These are phyloP conservation scores for Cheilosia grossa DNA, from an alignment of 2,888 invertebrate genomes.

Conservation along the genomic window DNA sequence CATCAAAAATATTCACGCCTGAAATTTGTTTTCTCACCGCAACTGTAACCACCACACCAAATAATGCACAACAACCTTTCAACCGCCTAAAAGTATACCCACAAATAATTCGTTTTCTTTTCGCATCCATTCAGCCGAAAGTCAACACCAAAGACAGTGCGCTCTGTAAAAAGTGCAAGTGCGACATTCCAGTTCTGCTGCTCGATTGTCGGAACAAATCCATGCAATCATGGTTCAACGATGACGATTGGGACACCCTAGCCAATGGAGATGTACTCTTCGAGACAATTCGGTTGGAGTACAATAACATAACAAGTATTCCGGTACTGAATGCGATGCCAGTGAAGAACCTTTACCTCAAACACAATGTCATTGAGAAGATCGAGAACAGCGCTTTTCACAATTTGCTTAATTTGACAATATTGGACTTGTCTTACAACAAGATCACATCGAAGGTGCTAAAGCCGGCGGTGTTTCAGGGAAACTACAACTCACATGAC, in stretches of 20 bases:
- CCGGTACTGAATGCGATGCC: constrained; percentile 84
- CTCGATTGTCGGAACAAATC: constrained; percentile 85
- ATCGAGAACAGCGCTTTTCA: constrained; percentile 87
- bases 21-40: background rate
- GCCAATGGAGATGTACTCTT: constrained; percentile 78
- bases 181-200: constrained; percentile 82
- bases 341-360: constrained; percentile 85
- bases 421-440: constrained; percentile 89
- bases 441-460: constrained; percentile 86
- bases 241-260: constrained; percentile 84
- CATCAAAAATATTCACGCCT: background rate
- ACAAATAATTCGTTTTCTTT: background rate
- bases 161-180: constrained; percentile 85
- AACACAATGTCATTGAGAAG: constrained; percentile 86
- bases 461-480: constrained; percentile 88
- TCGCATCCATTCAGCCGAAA: constrained; percentile 72
- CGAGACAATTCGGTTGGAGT: constrained; percentile 79
- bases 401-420: constrained; percentile 86
- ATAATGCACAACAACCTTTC: background rate
- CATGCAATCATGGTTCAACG: constrained; percentile 84
- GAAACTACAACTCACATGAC: constrained; percentile 77
- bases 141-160: constrained; percentile 76
- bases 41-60: background rate
- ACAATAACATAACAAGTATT: constrained; percentile 79
- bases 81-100: constrained; percentile 50